These are phyloP conservation scores for Coelopa pilipes DNA, from an alignment of 2,888 invertebrate genomes.

Conservation along the genomic window DNA sequence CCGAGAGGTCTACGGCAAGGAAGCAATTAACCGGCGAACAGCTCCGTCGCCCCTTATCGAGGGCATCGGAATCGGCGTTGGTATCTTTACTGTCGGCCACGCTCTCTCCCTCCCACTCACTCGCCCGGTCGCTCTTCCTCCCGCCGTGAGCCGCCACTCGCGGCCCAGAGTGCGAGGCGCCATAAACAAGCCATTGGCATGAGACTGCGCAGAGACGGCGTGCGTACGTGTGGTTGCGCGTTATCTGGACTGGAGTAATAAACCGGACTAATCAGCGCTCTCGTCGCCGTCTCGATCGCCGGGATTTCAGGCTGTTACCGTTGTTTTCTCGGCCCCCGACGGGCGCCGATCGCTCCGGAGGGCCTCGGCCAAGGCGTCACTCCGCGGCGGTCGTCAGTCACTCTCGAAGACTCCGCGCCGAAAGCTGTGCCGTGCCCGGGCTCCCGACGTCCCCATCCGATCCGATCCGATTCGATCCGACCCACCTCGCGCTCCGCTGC, in stretches of 20 bases:
- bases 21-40: too few relatives aligned
- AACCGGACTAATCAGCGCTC: too few relatives aligned
- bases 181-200: constrained; percentile 6
- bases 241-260: neutral
- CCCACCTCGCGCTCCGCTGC: neutral
- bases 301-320: neutral
- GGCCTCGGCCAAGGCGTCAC: neutral
- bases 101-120: too few relatives aligned
- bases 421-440: neutral
- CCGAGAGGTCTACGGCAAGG: too few relatives aligned
- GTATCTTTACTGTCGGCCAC: too few relatives aligned
- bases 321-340: too few relatives aligned
- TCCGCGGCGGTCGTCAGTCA: neutral
- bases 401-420: constrained; percentile 1
- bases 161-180: too few relatives aligned
- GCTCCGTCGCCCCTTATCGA: too few relatives aligned
- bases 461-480: neutral
- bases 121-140: too few relatives aligned
- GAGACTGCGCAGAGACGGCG: neutral
- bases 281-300: neutral
- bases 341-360: too few relatives aligned
- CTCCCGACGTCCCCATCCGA: neutral
- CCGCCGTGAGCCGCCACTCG: too few relatives aligned
- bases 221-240: neutral
- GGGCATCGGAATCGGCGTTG: too few relatives aligned